These are phyloP conservation scores for Musca vetustissima DNA, from an alignment of 1,140 invertebrate genomes.

Conservation along the genomic window DNA sequence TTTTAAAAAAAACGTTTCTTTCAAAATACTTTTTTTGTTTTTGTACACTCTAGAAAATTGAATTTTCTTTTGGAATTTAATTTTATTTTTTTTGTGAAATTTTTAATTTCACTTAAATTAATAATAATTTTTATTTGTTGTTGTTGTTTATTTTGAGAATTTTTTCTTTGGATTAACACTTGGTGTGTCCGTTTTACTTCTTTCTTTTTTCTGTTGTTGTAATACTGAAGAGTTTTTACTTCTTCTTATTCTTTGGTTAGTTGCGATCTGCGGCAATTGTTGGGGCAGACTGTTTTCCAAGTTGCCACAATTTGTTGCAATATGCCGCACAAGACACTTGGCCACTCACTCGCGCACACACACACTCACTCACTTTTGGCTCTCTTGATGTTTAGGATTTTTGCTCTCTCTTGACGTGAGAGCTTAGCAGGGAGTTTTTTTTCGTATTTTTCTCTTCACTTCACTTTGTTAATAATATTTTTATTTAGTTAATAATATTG, in stretches of 20 bases:
- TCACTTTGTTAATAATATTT: neutral
- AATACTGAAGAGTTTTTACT: neutral
- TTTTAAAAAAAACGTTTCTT: neutral
- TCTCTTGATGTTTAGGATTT: neutral
- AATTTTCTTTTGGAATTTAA: conserved; percentile 9
- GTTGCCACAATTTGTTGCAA: conserved; percentile 9
- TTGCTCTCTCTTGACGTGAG: neutral
- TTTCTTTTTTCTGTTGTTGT: no score
- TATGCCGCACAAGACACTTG: no score
- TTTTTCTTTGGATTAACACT: neutral
- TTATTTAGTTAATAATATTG: neutral
- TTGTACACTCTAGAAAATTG: conserved; percentile 16
- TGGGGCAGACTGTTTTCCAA: conserved; percentile 6
- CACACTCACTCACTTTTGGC: neutral
- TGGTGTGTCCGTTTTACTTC: neutral
- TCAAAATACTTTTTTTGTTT: conserved; percentile 7
- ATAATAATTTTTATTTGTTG: neutral
- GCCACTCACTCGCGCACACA: neutral
- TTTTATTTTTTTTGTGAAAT: neutral
- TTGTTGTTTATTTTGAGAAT: neutral
- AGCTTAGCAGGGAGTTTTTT: neutral
- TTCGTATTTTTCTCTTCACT: neutral
- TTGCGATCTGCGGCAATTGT: conserved; percentile 1
- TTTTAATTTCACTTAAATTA: neutral
- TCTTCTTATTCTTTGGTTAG: no score